Conservation (phyloP, 2,888 invertebrate species). For the Leptopilina myrica region DNA sequence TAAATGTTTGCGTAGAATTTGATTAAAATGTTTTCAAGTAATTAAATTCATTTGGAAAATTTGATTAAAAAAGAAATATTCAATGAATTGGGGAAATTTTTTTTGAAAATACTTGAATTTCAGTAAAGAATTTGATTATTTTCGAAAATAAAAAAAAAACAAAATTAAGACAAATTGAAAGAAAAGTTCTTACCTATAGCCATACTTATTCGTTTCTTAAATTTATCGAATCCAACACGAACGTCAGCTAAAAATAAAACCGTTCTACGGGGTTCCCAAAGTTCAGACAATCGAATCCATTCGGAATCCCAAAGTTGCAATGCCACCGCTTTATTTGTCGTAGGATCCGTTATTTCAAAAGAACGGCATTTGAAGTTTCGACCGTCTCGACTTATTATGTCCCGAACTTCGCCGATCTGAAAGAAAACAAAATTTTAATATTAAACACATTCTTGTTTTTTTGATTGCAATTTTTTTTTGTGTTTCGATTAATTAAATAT, state of each 20-base stretch:
- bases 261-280: slow-evolving; percentile 84
- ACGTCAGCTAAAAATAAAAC: slow-evolving; percentile 86
- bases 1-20: too few species aligned
- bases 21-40: too few species aligned
- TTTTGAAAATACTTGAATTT: too few species aligned
- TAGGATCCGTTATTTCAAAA: slow-evolving; percentile 81
- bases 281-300: slow-evolving; percentile 82
- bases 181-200: slow-evolving; percentile 59
- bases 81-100: too few species aligned
- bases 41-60: too few species aligned
- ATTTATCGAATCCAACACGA: slow-evolving; percentile 77
- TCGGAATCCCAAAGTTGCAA: slow-evolving; percentile 85
- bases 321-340: slow-evolving; percentile 80
- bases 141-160: too few species aligned
- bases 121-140: too few species aligned
- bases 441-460: too few species aligned
- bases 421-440: background rate
- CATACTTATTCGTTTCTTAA: slow-evolving; percentile 65
- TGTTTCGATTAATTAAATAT: background rate
- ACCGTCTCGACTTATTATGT: slow-evolving; percentile 81
- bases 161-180: too few species aligned
- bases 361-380: slow-evolving; percentile 81
- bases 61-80: too few species aligned
- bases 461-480: too few species aligned
- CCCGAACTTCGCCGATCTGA: slow-evolving; percentile 80